phyloP scores from a whole-genome alignment of 2,113 vertebrate genomes.

The Pelecanus crispus region DNA sequence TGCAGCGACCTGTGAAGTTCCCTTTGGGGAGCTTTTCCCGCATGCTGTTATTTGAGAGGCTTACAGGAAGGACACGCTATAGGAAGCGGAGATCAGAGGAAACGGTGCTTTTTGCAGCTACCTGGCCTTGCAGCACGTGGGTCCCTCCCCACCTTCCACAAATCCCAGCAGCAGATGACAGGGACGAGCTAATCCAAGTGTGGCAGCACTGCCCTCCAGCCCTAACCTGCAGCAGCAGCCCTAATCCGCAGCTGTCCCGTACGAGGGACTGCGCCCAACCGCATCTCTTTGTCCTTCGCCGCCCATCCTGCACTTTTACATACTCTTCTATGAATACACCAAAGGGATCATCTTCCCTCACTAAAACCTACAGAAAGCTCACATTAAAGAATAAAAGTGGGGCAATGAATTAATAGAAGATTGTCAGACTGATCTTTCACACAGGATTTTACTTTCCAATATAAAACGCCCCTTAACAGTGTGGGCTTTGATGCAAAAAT shows the following conservation, averaged over 20 bases:
- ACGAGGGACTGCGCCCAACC: not conserved
- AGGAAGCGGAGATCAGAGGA: not conserved
- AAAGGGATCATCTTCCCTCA: not conserved
- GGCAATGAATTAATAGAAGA: not conserved
- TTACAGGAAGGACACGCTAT: not conserved
- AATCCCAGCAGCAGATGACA: not conserved
- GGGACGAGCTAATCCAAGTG: no score
- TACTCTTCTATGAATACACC: not conserved
- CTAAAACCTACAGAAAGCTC: not conserved
- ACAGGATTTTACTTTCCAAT: not conserved
- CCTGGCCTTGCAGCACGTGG: not conserved
- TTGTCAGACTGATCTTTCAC: not conserved
- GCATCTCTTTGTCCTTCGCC: not conserved
- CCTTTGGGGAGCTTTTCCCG: not conserved
- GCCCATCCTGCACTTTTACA: not conserved
- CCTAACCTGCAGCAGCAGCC: not conserved
- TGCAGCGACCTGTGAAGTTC: not conserved
- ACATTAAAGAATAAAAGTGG: not conserved
- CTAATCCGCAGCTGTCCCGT: not conserved
- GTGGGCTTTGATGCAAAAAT: not conserved
- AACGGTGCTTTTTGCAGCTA: not conserved
- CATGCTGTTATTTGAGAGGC: not conserved
- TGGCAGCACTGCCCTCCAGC: not conserved
- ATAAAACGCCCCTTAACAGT: not conserved
- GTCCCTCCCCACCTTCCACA: not conserved